Conservation (phyloP, 2,888 invertebrate species). For the Drosophila gaucha region DNA sequence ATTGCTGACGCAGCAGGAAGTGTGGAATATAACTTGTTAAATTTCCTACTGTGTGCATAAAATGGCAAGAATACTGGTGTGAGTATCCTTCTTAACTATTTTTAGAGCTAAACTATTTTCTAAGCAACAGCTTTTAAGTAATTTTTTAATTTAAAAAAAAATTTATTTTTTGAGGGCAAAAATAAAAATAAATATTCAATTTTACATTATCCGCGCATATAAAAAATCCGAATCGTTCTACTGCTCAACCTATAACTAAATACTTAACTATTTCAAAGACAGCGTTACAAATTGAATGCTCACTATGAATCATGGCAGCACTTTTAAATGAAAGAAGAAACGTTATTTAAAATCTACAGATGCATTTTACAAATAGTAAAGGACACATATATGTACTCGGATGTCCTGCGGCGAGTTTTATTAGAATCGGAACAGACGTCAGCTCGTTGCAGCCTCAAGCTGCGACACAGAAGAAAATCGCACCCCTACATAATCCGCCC, state of each 20-base stretch:
- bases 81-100: too few species aligned
- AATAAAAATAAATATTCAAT: too few species aligned
- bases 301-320: too few species aligned
- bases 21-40: conserved; percentile 18
- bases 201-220: too few species aligned
- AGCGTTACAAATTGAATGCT: background rate
- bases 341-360: background rate
- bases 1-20: conserved; percentile 59
- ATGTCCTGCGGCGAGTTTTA: conserved; percentile 64
- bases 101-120: too few species aligned
- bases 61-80: background rate
- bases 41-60: background rate
- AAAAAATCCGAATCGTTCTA: too few species aligned
- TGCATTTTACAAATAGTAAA: conserved; percentile 17
- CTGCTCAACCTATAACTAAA: too few species aligned
- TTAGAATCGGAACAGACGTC: conserved; percentile 43
- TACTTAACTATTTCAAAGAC: background rate
- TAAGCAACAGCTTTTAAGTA: too few species aligned
- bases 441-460: conserved; percentile 58
- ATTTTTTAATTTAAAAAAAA: too few species aligned
- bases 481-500: conserved; percentile 69
- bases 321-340: too few species aligned
- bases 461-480: conserved; percentile 58
- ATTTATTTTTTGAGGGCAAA: too few species aligned
- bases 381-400: conserved; percentile 20